Conservation (phyloP, 2,888 invertebrate species). For the Thymelicus lineola region DNA sequence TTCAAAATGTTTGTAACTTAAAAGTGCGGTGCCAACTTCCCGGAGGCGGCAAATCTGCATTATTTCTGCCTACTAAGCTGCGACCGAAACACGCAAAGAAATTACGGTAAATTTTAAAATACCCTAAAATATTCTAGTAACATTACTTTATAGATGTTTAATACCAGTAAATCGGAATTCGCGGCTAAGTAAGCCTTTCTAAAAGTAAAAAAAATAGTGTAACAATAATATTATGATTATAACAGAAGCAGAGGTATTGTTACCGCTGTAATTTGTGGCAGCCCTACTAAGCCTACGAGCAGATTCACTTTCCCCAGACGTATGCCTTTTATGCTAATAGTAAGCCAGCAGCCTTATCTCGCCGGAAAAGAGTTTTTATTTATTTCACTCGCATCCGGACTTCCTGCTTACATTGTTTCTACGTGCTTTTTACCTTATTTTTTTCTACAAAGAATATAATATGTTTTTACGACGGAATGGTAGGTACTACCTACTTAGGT, state of each 20-base stretch:
- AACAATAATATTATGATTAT: too few species aligned
- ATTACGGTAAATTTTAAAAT: too few species aligned
- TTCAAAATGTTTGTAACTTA: too few species aligned
- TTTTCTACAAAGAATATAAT: background rate
- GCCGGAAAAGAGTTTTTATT: slow-evolving; percentile 34
- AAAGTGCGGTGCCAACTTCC: too few species aligned
- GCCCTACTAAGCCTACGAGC: slow-evolving; percentile 23
- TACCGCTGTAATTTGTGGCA: background rate
- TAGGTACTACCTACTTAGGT: too few species aligned
- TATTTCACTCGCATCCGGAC: slow-evolving; percentile 23
- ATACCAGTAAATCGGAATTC: too few species aligned
- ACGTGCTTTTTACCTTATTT: background rate
- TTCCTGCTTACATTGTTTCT: slow-evolving; percentile 15
- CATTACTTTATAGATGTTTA: background rate
- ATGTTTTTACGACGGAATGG: background rate
- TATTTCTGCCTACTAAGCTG: too few species aligned
- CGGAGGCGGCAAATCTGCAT: too few species aligned
- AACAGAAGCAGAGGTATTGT: background rate
- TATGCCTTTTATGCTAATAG: slow-evolving; percentile 40
- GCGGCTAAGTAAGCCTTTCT: too few species aligned
- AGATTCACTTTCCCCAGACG: slow-evolving; percentile 37
- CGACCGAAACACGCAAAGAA: too few species aligned
- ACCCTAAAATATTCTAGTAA: too few species aligned
- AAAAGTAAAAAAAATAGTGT: background rate
- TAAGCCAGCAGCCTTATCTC: slow-evolving; percentile 32